Percentiles rank a stretch among this genome's conserved stretches.
phyloP scores from a whole-genome alignment of 1,140 invertebrate species.

The Amyelois transitella region DNA sequence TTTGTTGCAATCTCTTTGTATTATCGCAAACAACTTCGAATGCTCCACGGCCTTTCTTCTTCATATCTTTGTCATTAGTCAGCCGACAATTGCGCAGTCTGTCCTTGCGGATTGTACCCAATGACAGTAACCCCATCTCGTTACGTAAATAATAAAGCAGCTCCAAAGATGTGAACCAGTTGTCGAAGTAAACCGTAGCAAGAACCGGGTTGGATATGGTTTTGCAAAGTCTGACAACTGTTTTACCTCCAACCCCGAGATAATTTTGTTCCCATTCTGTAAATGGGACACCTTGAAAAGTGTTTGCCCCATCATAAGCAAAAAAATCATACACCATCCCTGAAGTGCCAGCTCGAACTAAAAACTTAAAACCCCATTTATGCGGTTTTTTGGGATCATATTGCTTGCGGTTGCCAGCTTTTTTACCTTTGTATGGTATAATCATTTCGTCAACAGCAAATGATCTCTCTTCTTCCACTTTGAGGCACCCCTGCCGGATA shows the following conservation, averaged over 20 bases:
- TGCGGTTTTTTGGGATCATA: neutral
- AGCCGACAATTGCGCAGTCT: no score
- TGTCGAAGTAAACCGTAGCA: constrained; percentile 20
- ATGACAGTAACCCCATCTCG: no score
- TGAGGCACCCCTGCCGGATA: neutral
- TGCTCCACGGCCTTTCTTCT: no score
- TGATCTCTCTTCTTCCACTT: neutral
- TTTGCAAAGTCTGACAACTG: constrained; percentile 15
- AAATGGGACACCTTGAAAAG: constrained; percentile 9
- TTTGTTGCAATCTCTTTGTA: no score
- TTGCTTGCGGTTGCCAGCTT: constrained; percentile 4
- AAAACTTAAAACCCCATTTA: constrained; percentile 56
- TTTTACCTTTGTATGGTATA: constrained; percentile 1
- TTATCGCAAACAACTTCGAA: no score
- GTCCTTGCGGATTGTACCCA: no score
- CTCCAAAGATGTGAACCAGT: constrained; percentile 15
- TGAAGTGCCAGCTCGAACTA: constrained; percentile 31
- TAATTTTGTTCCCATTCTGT: neutral
- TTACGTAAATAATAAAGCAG: no score
- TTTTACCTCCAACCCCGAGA: neutral
- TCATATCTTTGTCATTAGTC: no score
- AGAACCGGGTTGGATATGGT: constrained; percentile 8
- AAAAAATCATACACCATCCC: constrained; percentile 53
- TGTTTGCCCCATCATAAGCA: constrained; percentile 37
- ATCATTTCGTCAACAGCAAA: constrained; percentile 3